Evolutionary conservation across 2,888 invertebrate species (phyloP), one percentile per base, ranked within the genome.

Genomic region (Ophion ventricosus): DNA sequence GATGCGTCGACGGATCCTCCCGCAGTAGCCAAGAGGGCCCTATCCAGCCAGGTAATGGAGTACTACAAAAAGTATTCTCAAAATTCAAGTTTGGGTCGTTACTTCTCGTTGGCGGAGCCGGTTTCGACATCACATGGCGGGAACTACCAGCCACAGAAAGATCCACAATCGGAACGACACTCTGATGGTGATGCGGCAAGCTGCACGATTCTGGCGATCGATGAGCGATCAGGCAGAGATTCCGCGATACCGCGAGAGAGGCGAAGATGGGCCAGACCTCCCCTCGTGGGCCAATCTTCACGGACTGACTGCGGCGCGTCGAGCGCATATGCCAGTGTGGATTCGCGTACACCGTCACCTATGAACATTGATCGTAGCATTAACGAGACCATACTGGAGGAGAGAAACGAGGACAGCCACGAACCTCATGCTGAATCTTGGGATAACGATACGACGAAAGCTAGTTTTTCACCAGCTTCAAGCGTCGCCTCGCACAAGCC

Each of bases 401-500:
- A 92, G 43, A 90, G 86, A 40, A 86, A 83, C 49, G 91, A 91
- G 74, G 87, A 56, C 17, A 64, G 86, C 72, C 90, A 85, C 11
- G 92, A 92, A 56, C 86, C 82, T 20, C 77, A 88, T 23, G 20
- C n/a, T 0, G 84, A 85, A 25, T 1, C 61, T 0, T 49, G 26
- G 29, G 86, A 87, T 1, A 83, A 85, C 90, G 94, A 90, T 92
- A 94, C 90, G 70, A 11, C 49, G 4, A 93, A 94, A 85, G 93
- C 94, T 80, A 93, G 93, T n/a, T 91, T 94, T 29, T 96, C 97
- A 7, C 97, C 97, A 0, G 95, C 97, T 23, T 97, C 97, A 85
- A 96, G 96, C 90, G 93, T 96, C 0, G 95, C 96, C 73, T 96
- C 97, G 0, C 96, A 95, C 89, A 95, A 96, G 74, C 96, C 96